Conservation (phyloP, 92 coral and sea anemone species). For the Phymanthus crucifer region DNA sequence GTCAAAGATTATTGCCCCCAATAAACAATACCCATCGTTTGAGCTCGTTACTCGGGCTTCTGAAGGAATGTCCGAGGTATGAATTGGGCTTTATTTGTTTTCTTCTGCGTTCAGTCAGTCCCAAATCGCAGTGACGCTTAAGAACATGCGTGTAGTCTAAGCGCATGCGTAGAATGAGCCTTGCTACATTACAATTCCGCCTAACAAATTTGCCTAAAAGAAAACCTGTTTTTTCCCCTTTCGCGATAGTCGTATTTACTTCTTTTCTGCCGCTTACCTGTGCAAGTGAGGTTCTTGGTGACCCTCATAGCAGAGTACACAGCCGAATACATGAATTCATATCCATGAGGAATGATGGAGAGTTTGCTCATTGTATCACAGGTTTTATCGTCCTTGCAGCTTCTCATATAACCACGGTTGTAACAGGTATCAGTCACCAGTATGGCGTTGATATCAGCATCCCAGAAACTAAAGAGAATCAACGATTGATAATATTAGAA, state of each 20-base stretch:
- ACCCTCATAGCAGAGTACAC: slow-evolving; percentile 29
- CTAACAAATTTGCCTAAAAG: too few species aligned
- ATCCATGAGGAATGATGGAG: not conserved
- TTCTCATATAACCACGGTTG: slow-evolving; percentile 30
- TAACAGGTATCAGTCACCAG: slow-evolving; percentile 58
- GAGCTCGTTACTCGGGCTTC: too few species aligned
- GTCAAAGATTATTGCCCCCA: too few species aligned
- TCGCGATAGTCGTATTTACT: not conserved
- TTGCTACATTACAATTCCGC: too few species aligned
- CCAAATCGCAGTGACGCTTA: too few species aligned
- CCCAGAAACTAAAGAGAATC: slow-evolving; percentile 49
- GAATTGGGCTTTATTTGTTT: too few species aligned
- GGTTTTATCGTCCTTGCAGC: slow-evolving; percentile 12
- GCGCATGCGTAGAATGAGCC: too few species aligned
- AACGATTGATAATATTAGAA: not conserved
- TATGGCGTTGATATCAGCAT: slow-evolving; percentile 43
- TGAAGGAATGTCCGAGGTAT: too few species aligned
- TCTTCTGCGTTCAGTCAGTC: too few species aligned
- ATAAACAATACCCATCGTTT: too few species aligned
- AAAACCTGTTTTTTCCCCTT: too few species aligned
- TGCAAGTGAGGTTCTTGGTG: slow-evolving; percentile 30
- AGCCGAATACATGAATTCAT: slow-evolving; percentile 36
- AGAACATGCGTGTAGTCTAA: too few species aligned
- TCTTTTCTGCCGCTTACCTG: slow-evolving; percentile 9
- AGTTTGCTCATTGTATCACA: slow-evolving; percentile 31